These are phyloP conservation scores for Listrodromus nycthemerus DNA, from an alignment of 2,888 invertebrate species.

Conservation along the genomic window DNA sequence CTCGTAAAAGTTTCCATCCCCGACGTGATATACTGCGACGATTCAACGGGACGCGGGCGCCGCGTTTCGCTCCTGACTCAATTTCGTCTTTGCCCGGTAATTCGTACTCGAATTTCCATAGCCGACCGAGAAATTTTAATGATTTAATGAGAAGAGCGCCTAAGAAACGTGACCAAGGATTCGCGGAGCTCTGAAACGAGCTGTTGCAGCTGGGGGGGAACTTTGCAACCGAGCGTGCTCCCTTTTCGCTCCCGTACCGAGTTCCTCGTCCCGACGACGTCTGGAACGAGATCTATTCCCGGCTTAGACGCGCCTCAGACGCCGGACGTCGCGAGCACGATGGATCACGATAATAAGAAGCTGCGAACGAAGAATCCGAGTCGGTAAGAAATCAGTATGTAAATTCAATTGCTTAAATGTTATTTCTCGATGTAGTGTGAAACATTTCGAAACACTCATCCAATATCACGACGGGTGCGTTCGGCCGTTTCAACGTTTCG, in stretches of 20 bases:
- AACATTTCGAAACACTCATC: too few species aligned
- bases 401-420: neutral
- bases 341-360: constrained; percentile 30
- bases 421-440: too few species aligned
- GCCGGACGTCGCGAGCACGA: constrained; percentile 56
- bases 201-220: constrained; percentile 18
- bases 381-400: neutral
- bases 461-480: too few species aligned
- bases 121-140: constrained; percentile 8
- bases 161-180: neutral
- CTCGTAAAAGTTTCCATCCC: constrained; percentile 56
- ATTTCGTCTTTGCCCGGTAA: neutral
- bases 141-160: neutral
- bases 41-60: neutral
- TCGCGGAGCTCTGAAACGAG: constrained; percentile 29
- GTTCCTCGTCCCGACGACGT: constrained; percentile 31
- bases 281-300: constrained; percentile 73
- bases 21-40: constrained; percentile 44
- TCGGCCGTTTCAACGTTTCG: too few species aligned
- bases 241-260: constrained; percentile 39
- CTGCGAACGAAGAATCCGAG: constrained; percentile 48
- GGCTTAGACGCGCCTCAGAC: constrained; percentile 75
- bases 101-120: neutral
- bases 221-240: constrained; percentile 8
- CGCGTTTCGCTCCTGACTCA: neutral